These are phyloP conservation scores for Aethes cnicana DNA, from an alignment of 2,888 invertebrate species.

Conservation along the genomic window DNA sequence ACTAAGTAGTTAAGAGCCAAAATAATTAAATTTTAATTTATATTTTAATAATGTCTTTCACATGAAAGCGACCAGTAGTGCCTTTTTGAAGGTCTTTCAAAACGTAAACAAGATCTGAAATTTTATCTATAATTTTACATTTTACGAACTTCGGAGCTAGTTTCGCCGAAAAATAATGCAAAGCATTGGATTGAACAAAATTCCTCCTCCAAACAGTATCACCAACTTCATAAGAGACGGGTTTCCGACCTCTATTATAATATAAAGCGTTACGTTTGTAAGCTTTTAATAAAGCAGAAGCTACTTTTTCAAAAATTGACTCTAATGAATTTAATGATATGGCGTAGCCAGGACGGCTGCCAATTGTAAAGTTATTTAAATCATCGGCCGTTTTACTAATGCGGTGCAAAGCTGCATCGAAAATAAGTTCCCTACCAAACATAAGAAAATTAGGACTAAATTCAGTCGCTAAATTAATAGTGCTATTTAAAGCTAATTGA, in stretches of 20 bases:
- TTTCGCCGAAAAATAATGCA: constrained; percentile 13
- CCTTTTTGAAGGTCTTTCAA: constrained; percentile 7
- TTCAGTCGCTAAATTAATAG: constrained; percentile 7
- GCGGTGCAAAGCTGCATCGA: constrained; percentile 7
- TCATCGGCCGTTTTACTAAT: not conserved
- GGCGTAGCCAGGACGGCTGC: not conserved
- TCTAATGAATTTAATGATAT: not conserved
- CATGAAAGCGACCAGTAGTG: constrained; percentile 13
- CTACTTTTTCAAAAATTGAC: constrained; percentile 3
- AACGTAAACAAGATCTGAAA: constrained; percentile 14
- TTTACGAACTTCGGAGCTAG: constrained; percentile 20
- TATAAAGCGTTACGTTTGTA: constrained; percentile 5
- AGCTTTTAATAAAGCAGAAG: constrained; percentile 1
- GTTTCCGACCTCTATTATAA: constrained; percentile 11
- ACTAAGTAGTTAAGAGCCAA: not conserved
- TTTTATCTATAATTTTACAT: constrained; percentile 6
- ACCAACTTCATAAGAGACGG: constrained; percentile 2
- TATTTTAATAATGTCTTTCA: constrained; percentile 16
- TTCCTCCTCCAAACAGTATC: constrained; percentile 18
- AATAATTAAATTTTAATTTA: constrained; percentile 15
- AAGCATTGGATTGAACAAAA: constrained; percentile 9
- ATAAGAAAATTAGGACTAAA: constrained; percentile 17
- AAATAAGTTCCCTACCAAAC: constrained; percentile 16
- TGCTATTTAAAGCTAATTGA: constrained; percentile 12
- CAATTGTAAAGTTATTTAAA: not conserved